A percentile compares a stretch with the other conserved stretches of the same genome.
These are phyloP conservation scores for Mercenaria mercenaria DNA, from an alignment of 1,140 invertebrate species.

Conservation along the genomic window DNA sequence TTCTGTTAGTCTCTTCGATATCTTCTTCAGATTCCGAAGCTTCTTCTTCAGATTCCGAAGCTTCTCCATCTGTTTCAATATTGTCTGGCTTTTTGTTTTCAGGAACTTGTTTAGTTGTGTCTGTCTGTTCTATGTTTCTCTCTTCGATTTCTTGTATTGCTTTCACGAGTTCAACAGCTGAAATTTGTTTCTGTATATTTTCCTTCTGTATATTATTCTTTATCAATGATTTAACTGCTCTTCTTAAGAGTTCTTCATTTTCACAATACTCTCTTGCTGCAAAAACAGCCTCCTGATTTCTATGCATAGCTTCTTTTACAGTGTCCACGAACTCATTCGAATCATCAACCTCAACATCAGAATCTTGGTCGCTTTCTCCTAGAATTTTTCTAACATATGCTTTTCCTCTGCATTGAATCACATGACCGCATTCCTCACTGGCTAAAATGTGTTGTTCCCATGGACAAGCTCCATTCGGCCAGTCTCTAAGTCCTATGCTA, in stretches of 20 bases:
- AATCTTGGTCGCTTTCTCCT: not conserved
- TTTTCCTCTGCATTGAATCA: not conserved
- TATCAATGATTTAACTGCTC: not conserved
- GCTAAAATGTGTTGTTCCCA: constrained; percentile 11
- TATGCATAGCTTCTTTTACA: not conserved
- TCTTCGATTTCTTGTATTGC: not conserved
- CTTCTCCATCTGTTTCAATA: not conserved
- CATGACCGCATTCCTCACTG: not conserved
- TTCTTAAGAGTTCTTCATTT: not conserved
- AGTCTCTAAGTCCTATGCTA: not conserved
- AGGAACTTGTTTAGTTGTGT: not conserved
- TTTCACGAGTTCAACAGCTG: not conserved
- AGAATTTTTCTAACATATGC: not conserved
- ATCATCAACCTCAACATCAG: not conserved
- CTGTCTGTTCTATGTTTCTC: not conserved
- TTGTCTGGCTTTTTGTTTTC: not conserved
- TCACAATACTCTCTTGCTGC: not conserved
- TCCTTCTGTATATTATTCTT: too few relatives aligned
- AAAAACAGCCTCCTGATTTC: not conserved
- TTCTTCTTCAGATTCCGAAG: not conserved
- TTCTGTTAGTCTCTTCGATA: not conserved
- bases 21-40: not conserved
- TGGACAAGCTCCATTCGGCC: not conserved
- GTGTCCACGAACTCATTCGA: not conserved
- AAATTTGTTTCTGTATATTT: not conserved